Evolutionary conservation across 2,888 invertebrate genomes (phyloP).

Genomic region (Hemistola chrysoprasaria): DNA sequence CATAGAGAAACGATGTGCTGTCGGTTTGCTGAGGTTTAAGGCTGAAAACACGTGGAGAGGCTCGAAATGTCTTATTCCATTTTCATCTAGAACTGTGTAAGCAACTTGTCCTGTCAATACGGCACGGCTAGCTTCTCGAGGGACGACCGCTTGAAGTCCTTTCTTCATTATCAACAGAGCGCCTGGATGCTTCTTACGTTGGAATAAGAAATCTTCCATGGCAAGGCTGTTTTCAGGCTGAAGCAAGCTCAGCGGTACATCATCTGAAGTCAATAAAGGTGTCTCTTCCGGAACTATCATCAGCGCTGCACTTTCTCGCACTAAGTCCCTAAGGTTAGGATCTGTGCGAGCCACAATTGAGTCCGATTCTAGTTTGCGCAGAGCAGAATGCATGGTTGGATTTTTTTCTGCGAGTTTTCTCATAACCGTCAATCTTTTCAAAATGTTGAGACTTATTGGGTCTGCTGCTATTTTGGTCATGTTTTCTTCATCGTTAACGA

Average conservation of each 20-base stretch:
- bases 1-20: conserved; percentile 85
- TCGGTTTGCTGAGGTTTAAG: conserved; percentile 84
- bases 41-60: conserved; percentile 89
- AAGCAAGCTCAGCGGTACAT: conserved; percentile 86
- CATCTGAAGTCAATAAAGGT: conserved; percentile 84
- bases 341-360: conserved; percentile 86
- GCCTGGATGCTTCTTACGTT: conserved; percentile 79
- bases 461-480: conserved; percentile 82
- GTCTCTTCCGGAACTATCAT: conserved; percentile 85
- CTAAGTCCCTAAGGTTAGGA: conserved; percentile 86
- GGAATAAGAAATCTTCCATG: conserved; percentile 87
- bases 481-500: conserved; percentile 80
- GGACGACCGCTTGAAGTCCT: conserved; percentile 88
- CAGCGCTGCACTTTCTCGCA: conserved; percentile 87
- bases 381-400: conserved; percentile 83
- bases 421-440: conserved; percentile 87
- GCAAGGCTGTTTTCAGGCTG: conserved; percentile 87
- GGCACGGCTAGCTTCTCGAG: conserved; percentile 87
- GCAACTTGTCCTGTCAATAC: conserved; percentile 89
- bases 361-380: conserved; percentile 84
- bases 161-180: conserved; percentile 88
- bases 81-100: conserved; percentile 89
- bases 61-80: conserved; percentile 88
- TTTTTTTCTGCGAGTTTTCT: conserved; percentile 86
- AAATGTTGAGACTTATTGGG: conserved; percentile 83